phyloP scores from a whole-genome alignment of 2,888 invertebrate species.

The Drosophila fungiperda region DNA sequence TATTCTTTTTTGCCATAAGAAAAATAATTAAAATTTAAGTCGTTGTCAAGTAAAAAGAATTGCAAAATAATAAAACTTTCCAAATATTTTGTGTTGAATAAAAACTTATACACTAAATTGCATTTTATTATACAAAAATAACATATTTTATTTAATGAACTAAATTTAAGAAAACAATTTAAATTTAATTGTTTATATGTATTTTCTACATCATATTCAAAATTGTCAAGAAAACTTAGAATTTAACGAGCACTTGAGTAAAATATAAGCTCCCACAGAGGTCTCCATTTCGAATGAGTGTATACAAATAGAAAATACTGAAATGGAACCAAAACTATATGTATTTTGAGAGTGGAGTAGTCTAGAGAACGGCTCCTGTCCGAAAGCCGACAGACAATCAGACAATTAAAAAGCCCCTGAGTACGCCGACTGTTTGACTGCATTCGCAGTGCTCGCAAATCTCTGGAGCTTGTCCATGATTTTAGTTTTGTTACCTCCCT shows the following conservation, averaged over 20 bases:
- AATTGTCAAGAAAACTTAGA: not conserved
- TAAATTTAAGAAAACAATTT: not conserved
- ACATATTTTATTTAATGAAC: not conserved
- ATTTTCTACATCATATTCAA: not conserved
- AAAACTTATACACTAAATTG: not conserved
- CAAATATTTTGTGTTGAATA: not conserved
- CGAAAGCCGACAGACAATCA: conserved; percentile 48
- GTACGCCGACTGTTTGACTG: conserved; percentile 70
- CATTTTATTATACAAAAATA: not conserved
- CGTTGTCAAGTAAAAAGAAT: not conserved
- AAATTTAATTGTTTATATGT: not conserved
- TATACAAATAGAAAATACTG: conserved; percentile 24
- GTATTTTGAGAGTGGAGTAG: conserved; percentile 32
- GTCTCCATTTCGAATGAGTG: conserved; percentile 13
- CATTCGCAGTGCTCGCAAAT: conserved; percentile 61
- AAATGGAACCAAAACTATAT: conserved; percentile 34
- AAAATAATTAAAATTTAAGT: not conserved
- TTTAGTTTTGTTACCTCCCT: conserved; percentile 62
- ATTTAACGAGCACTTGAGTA: not conserved
- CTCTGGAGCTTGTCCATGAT: conserved; percentile 71
- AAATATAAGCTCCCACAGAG: not conserved
- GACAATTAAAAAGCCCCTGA: conserved; percentile 77
- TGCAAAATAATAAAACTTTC: not conserved
- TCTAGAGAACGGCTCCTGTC: not conserved
- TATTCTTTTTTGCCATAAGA: not conserved